These are phyloP conservation scores for Chaetophractus vellerosus DNA, from an alignment of 2,797 vertebrate species.

Conservation along the genomic window DNA sequence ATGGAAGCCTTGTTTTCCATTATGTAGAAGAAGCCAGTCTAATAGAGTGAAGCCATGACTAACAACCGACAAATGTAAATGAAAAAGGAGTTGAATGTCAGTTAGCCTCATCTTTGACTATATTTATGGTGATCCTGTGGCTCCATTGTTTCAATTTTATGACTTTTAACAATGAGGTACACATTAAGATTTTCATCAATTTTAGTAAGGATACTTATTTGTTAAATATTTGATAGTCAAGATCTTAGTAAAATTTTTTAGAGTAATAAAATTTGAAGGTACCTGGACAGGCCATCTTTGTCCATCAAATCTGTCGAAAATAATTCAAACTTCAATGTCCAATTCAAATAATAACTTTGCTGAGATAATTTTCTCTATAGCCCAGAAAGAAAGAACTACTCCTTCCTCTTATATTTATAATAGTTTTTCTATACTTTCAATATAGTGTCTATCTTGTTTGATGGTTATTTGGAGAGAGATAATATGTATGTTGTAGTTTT, in stretches of 20 bases:
- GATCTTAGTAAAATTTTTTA: neutral
- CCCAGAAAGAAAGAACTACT: neutral
- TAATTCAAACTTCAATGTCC: neutral
- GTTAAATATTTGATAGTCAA: neutral
- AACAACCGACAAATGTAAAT: neutral
- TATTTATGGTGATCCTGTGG: neutral
- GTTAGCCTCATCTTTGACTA: neutral
- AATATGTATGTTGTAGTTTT: slow-evolving; percentile 5
- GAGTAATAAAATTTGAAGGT: neutral
- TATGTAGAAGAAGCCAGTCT: neutral
- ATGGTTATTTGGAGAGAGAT: neutral
- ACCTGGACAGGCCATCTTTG: neutral
- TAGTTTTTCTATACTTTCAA: neutral
- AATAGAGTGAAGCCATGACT: neutral
- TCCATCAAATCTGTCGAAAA: neutral
- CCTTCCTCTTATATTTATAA: slow-evolving; percentile 1
- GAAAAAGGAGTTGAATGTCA: neutral
- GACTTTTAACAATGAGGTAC: neutral
- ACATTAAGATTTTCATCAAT: neutral
- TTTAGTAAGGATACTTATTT: neutral
- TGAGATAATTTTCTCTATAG: neutral
- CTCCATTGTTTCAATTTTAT: neutral
- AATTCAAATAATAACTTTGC: neutral
- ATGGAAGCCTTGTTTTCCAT: neutral
- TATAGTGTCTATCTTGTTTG: neutral